Evolutionary conservation across 1,140 invertebrate species (phyloP).

Genomic region (Drosophila seguyi): DNA sequence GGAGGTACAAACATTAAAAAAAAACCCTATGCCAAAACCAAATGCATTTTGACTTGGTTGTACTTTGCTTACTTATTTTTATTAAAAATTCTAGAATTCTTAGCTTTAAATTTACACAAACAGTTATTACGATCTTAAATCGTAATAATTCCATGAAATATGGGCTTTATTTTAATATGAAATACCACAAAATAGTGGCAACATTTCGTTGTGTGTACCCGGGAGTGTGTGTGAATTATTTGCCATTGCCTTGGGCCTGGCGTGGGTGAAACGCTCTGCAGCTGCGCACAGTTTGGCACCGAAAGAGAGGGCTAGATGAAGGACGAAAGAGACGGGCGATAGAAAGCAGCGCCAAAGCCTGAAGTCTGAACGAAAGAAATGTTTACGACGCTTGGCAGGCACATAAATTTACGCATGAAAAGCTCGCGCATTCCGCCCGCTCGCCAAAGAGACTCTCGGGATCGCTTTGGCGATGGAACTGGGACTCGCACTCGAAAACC

Average conservation of each 20-base stretch:
- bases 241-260: slow-evolving; percentile 65
- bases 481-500: slow-evolving; percentile 18
- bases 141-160: background rate
- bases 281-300: slow-evolving; percentile 56
- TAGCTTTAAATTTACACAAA: background rate
- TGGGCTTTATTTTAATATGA: background rate
- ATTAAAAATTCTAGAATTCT: background rate
- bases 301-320: background rate
- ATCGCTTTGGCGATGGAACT: slow-evolving; percentile 17
- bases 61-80: background rate
- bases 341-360: slow-evolving; percentile 65
- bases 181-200: background rate
- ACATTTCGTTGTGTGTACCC: background rate
- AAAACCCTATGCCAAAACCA: too few species aligned
- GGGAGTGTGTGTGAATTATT: slow-evolving; percentile 48
- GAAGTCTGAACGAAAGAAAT: slow-evolving; percentile 60
- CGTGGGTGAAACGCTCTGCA: slow-evolving; percentile 80
- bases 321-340: slow-evolving; percentile 30
- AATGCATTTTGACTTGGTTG: background rate
- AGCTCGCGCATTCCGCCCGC: slow-evolving; percentile 61
- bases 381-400: slow-evolving; percentile 77
- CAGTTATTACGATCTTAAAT: background rate
- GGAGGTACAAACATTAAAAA: too few species aligned
- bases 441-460: slow-evolving; percentile 9
- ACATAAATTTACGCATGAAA: slow-evolving; percentile 83